Evolutionary conservation across 1,140 invertebrate species (phyloP).

Genomic region (Aleiodes sp.): DNA sequence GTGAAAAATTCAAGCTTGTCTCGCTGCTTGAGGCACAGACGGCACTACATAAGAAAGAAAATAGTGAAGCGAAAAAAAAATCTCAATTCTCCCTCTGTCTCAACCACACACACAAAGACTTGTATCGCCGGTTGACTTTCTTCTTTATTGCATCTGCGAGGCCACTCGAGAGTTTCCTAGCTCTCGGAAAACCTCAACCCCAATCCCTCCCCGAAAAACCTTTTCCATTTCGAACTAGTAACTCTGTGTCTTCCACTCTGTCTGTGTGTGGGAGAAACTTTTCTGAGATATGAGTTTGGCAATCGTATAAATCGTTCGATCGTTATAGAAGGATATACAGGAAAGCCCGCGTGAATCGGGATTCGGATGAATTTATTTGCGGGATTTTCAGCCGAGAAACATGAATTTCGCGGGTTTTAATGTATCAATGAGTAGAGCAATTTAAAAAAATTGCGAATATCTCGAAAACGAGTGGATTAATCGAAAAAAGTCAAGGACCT

Average conservation of each 20-base stretch:
- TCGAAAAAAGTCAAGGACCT: too few species aligned
- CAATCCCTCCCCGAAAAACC: slow-evolving; percentile 16
- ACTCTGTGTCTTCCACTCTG: neutral
- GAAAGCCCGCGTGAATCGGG: slow-evolving; percentile 18
- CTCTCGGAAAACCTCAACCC: too few species aligned
- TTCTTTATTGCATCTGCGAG: slow-evolving; percentile 33
- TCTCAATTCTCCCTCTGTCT: too few species aligned
- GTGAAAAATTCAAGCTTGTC: slow-evolving; percentile 17
- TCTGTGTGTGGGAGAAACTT: slow-evolving; percentile 29
- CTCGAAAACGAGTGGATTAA: too few species aligned
- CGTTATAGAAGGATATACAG: slow-evolving; percentile 30
- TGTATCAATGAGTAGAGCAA: too few species aligned
- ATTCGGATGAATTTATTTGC: too few species aligned
- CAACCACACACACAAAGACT: too few species aligned
- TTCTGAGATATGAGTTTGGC: slow-evolving; percentile 33
- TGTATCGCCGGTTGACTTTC: slow-evolving; percentile 30
- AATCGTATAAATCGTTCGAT: slow-evolving; percentile 39
- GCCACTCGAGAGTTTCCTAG: slow-evolving; percentile 17
- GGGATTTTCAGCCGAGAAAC: too few species aligned
- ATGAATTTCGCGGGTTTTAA: too few species aligned
- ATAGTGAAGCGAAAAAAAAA: slow-evolving; percentile 11
- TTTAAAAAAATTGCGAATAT: too few species aligned
- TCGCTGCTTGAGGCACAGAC: neutral
- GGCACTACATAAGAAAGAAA: slow-evolving; percentile 6
- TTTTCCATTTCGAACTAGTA: neutral